Evolutionary conservation across 2,888 invertebrate species (phyloP).

Genomic region (Nezara viridula): DNA sequence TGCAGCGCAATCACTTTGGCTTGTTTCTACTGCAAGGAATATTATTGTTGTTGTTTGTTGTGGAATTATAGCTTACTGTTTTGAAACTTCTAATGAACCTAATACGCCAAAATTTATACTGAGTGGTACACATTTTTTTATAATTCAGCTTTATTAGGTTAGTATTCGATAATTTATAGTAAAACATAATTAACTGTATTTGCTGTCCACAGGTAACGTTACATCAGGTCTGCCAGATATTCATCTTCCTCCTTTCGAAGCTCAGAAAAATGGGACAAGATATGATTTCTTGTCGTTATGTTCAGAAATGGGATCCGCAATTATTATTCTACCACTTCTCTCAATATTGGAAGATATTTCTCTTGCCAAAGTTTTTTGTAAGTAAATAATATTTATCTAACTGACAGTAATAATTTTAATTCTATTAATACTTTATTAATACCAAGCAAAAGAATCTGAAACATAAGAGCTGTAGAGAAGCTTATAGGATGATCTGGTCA

Average conservation of each 20-base stretch:
- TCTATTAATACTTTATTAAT: too few relatives aligned
- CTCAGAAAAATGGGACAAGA: conserved; percentile 73
- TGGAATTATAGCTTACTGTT: conserved; percentile 75
- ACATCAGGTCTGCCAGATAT: conserved; percentile 79
- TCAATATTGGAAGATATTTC: conserved; percentile 80
- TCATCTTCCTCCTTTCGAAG: conserved; percentile 77
- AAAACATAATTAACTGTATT: neutral
- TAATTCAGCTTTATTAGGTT: neutral
- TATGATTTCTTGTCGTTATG: conserved; percentile 74
- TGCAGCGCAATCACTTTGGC: conserved; percentile 76
- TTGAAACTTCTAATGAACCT: conserved; percentile 73
- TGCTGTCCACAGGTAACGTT: conserved; percentile 74
- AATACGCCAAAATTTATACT: conserved; percentile 76
- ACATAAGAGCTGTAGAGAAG: too few relatives aligned
- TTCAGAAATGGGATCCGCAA: conserved; percentile 76
- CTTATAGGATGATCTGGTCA: too few relatives aligned
- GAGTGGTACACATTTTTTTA: conserved; percentile 71
- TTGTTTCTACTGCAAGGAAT: conserved; percentile 82
- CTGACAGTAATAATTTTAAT: neutral
- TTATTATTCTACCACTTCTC: conserved; percentile 78
- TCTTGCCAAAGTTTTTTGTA: conserved; percentile 80
- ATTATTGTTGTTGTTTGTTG: conserved; percentile 82
- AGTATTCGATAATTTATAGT: neutral
- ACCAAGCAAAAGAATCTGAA: too few relatives aligned
- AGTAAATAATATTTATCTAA: conserved; percentile 66